phyloP scores from a whole-genome alignment of 2,797 vertebrate genomes.

The Tokudaia tokunoshimensis region DNA sequence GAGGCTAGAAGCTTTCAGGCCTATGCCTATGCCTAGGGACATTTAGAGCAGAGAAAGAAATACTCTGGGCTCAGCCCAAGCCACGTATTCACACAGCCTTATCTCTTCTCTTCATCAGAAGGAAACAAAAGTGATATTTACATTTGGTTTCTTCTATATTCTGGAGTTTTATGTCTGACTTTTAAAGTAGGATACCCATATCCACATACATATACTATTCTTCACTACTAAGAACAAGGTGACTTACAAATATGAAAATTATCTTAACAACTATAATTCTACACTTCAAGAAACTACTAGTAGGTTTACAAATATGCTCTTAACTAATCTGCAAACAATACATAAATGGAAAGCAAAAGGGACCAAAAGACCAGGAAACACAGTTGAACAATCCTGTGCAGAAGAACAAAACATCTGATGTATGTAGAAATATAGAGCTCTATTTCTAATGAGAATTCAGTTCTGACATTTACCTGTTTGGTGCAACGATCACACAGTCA shows the following conservation, averaged over 20 bases:
- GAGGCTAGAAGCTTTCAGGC: too few relatives aligned
- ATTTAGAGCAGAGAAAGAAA: too few relatives aligned
- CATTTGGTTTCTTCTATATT: neutral
- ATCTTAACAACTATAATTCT: conserved; percentile 49
- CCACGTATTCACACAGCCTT: too few relatives aligned
- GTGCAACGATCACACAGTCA: neutral
- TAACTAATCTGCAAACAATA: conserved; percentile 27
- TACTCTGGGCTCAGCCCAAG: too few relatives aligned
- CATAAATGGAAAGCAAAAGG: neutral
- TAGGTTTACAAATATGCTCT: neutral
- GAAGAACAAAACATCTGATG: conserved; percentile 38
- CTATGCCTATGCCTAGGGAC: too few relatives aligned
- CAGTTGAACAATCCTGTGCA: neutral
- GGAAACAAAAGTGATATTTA: too few relatives aligned
- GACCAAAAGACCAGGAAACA: conserved; percentile 6
- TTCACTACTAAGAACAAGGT: neutral
- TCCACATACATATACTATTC: neutral
- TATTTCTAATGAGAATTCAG: conserved; percentile 48
- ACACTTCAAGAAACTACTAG: neutral
- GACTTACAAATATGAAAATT: conserved; percentile 6
- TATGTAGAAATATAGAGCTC: neutral
- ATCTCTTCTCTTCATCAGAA: too few relatives aligned
- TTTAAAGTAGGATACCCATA: neutral
- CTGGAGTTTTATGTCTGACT: neutral
- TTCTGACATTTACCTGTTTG: neutral